Evolutionary conservation across 2,888 invertebrate species (phyloP).

Genomic region (Abrostola tripartita): DNA sequence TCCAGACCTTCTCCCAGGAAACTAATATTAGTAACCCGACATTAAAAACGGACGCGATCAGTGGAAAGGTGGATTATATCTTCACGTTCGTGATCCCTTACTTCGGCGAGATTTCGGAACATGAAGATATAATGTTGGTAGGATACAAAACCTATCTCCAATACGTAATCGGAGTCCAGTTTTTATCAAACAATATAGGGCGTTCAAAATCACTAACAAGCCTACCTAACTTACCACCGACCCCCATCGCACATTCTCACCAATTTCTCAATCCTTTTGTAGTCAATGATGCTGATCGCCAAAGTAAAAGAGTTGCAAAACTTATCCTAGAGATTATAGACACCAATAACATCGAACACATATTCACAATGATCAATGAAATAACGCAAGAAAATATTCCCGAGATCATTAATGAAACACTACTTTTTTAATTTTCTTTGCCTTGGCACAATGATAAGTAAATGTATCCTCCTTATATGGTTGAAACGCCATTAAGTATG

Average conservation of each 20-base stretch:
- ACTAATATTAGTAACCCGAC: constrained; percentile 5
- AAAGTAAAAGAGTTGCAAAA: constrained; percentile 16
- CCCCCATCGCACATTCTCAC: no score
- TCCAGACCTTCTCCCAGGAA: not conserved
- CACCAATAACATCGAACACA: constrained; percentile 13
- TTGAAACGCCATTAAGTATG: not conserved
- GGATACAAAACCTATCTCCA: constrained; percentile 1
- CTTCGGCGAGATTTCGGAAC: not conserved
- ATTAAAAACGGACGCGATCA: not conserved
- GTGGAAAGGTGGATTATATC: constrained; percentile 6
- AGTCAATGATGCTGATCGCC: constrained; percentile 10
- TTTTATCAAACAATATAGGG: not conserved
- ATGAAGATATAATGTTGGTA: constrained; percentile 6
- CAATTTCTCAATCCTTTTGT: not conserved
- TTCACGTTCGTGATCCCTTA: not conserved
- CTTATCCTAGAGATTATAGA: constrained; percentile 17
- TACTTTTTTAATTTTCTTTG: constrained; percentile 5
- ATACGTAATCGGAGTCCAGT: not conserved
- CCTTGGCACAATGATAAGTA: not conserved
- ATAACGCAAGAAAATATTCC: constrained; percentile 14
- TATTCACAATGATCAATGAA: constrained; percentile 24
- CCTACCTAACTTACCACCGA: no score
- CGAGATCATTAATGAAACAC: constrained; percentile 29
- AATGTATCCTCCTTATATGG: constrained; percentile 1
- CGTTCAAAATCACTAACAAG: not conserved